These are phyloP conservation scores for Procambarus clarkii DNA, from an alignment of 1,140 invertebrate species.

Conservation along the genomic window DNA sequence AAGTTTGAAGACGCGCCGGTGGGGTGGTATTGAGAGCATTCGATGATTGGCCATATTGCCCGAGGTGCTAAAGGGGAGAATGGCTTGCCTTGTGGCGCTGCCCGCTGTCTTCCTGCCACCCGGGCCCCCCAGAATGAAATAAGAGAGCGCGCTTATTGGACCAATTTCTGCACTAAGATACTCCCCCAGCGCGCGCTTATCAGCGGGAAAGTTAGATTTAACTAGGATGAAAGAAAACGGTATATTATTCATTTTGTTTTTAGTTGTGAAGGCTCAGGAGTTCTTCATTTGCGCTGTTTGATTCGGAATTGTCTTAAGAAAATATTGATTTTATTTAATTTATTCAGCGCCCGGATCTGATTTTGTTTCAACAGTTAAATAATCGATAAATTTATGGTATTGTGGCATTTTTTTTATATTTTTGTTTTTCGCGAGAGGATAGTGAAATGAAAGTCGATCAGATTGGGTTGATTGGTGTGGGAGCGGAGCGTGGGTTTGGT, in stretches of 20 bases:
- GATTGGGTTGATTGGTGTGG: too few species aligned
- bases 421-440: too few species aligned
- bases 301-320: too few species aligned
- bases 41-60: slow-evolving; percentile 56
- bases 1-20: slow-evolving; percentile 52
- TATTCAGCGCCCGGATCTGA: too few species aligned
- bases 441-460: too few species aligned
- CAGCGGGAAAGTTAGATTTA: slow-evolving; percentile 32
- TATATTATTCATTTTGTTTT: slow-evolving; percentile 15
- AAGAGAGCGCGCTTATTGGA: slow-evolving; percentile 54
- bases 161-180: slow-evolving; percentile 55
- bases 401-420: too few species aligned
- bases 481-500: too few species aligned
- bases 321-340: too few species aligned
- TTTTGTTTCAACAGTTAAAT: too few species aligned
- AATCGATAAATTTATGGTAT: too few species aligned
- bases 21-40: slow-evolving; percentile 35
- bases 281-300: not conserved
- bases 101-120: not conserved
- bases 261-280: too few species aligned
- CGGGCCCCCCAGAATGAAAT: slow-evolving; percentile 34
- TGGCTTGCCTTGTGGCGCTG: slow-evolving; percentile 19
- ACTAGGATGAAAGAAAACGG: slow-evolving; percentile 24
- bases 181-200: slow-evolving; percentile 33
- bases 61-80: slow-evolving; percentile 49